Base-by-base conservation (phyloP, 2,113 vertebrate species). In the Triplophysa tibetana region DNA sequence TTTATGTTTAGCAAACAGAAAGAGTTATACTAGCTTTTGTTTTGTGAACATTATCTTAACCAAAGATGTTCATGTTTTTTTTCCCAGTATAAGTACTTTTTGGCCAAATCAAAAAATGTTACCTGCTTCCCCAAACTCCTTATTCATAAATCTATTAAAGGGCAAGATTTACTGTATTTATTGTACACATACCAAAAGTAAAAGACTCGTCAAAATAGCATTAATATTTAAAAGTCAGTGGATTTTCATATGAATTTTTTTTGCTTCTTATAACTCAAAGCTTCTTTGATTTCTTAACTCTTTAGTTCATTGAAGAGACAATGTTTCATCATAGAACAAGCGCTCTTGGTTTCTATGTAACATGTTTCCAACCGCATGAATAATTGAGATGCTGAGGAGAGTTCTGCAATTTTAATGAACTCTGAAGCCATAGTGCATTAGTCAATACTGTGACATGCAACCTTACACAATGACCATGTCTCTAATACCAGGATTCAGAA, bases 371-470 rank as follows among this genome's bases (percentile, higher is more conserved):
- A 50, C 8, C 11, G 13, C 48, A 72, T 82, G 67, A 82, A 82
- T 82, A 77, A 82, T 82, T 82, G n/a, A 82, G n/a, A n/a, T 10
- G 61, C 14, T 77, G 70, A 80, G 70, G 66, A 77, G 67, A 52
- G 12, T 77, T 72, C 13, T 80, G 70, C 74, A 81, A 63, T 60
- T 83, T 83, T 83, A 72, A 83, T 83, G 74, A 80, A 54, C 16
- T 33, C 24, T 4, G 10, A 60, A 80, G 48, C 33, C 74, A 48
- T 21, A 58, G 74, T 77, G 67, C 82, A 83, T 77, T 83, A 80
- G 78, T 82, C 52, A 61, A 56, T 29, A 65, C 45, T 62, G 29
- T 66, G 75, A 82, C 75, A 82, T 17, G 74, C 80, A 82, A 65
- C 38, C 67, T 77, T 33, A 7, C 52, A 74, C 33, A 38, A 60